Base-by-base conservation (phyloP, 2,888 invertebrate genomes). In the Ectobius pallidus region DNA sequence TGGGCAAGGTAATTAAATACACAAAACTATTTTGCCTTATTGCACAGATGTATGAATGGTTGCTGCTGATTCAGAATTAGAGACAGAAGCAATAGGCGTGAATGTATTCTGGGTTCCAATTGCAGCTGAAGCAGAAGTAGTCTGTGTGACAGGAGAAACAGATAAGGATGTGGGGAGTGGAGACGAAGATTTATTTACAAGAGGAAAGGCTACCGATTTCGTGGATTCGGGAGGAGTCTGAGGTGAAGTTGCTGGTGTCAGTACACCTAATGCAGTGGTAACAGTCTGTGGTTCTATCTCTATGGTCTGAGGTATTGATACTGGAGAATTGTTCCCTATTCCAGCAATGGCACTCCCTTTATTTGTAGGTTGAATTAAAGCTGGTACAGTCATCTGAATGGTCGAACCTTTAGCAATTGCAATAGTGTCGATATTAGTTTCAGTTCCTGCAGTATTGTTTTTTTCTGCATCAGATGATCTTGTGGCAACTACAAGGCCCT, bases 221-320 rank as follows among this genome's bases (percentile, higher is more conserved):
- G 44, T 46, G 27, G 65, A 18, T 9, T 65, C 65, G 46, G 84
- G 84, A 62, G 83, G 81, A 68, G 80, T 80, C 49, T 83, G 77
- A 1, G 81, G 81, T 3, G 81, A 80, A 11, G 81, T 78, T 0
- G 81, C 81, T n/a, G 82, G 81, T 3, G 81, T 82, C 1, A 82
- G 75, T 16, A 82, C 77, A 20, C 81, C 81, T 6, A 82, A 76
- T 67, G 73, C 46, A 20, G 73, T 63, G 14, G 69, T 63, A 6
- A 72, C 18, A 6, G 74, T 69, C 46, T 70, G 71, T 18, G 22
- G 46, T 14, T 65, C 65, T 16, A n/a, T 30, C 18, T 7, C n/a
- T 25, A 20, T 30, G 30, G 58, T n/a, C 30, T 58, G 32, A 2
- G 71, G 3, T 30, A 65, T 71, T 20, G 70, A 3, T 20, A 34